Evolutionary conservation across 2,888 invertebrate species (phyloP).

Genomic region (Pterostichus madidus): DNA sequence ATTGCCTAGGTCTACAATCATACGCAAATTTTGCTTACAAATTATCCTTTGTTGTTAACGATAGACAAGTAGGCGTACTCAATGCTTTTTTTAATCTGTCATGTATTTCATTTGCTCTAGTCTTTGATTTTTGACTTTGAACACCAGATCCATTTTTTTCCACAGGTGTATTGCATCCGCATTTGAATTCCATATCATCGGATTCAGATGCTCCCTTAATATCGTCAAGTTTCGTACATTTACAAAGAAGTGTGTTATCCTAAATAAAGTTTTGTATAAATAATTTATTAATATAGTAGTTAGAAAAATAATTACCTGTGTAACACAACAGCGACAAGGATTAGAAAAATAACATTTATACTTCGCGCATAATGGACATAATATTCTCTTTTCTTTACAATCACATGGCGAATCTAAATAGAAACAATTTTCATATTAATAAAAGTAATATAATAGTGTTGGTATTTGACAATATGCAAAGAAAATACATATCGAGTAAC

Average conservation of each 20-base stretch:
- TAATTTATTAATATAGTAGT: no score
- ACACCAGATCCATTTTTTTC: no score
- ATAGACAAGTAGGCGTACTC: slow-evolving; percentile 52
- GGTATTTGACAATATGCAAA: no score
- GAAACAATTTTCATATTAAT: not conserved
- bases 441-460: no score
- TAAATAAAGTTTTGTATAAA: not conserved
- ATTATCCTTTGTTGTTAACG: not conserved
- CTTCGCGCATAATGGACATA: slow-evolving; percentile 71
- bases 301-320: not conserved
- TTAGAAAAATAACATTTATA: slow-evolving; percentile 71
- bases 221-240: not conserved
- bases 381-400: slow-evolving; percentile 67
- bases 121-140: not conserved
- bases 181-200: no score
- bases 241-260: not conserved
- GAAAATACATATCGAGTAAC: no score
- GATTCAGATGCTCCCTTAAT: no score
- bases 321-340: not conserved
- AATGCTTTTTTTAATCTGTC: slow-evolving; percentile 68
- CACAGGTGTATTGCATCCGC: no score
- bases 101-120: slow-evolving; percentile 68
- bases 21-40: slow-evolving; percentile 60
- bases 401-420: slow-evolving; percentile 53
- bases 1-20: slow-evolving; percentile 12